Evolutionary conservation across 1,140 invertebrate species (phyloP), one percentile per base, ranked within the genome.

Genomic region (Diplogasteroides magnus): DNA sequence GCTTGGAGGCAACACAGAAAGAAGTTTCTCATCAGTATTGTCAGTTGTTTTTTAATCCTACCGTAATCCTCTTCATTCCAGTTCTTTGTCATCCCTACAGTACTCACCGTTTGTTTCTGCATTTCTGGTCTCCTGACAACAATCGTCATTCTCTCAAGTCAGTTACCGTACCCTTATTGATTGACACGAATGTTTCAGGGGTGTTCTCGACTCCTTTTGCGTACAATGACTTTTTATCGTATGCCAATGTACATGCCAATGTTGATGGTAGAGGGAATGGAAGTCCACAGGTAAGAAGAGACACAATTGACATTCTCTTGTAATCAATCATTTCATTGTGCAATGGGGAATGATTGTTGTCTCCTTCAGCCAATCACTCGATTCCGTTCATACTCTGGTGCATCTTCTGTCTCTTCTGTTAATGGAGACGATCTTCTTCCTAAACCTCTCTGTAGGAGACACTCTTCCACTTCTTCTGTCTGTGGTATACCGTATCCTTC

Each of bases 1-100:
- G 69, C 69, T 32, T 74, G 69, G 69, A 55, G 66, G 29, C 73
- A 74, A 57, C 73, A 74, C 61, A 23, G 73, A 19, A 74, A 74
- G 58, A 74, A 74, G 31, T 74, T 74, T 27, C 56, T 74, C 14
- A 32, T 74, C 25, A 63, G 64, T 31, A 74, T 74, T 48, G 73
- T 74, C 57, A 67, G 6, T 62, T 26, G 2, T 29, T 25, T n/a
- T n/a, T n/a, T 19, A 3, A 64, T 63, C 66, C 37, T 48, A 48
- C 37, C 37, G 37, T 48, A 48, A 19, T 48, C 37, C 19, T 48
- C 19, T 19, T 48, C 37, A 48, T n/a, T 66, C 14, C 64, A 74
- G 73, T 62, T 74, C 29, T 61, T 74, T 28, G 64, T 74, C 15
- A 62, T 74, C 6, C 73, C 73, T 15, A 59, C 64, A n/a, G 72